These are phyloP conservation scores for Megaleporinus macrocephalus DNA, from an alignment of 2,113 vertebrate genomes.

Conservation along the genomic window DNA sequence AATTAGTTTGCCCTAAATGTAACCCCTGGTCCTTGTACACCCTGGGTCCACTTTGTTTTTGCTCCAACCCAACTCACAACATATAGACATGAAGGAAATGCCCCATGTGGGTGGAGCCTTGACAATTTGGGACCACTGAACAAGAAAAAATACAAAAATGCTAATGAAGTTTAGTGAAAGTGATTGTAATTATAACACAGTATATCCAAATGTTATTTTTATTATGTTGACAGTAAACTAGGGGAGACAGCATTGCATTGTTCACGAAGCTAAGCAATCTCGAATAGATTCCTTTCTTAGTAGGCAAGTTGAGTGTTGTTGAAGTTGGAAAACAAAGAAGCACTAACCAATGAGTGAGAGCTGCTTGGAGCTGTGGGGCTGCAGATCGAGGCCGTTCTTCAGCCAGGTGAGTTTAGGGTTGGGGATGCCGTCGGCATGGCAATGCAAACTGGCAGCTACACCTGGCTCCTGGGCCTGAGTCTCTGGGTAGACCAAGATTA, in stretches of 20 bases:
- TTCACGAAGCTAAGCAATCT: background rate
- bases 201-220: no score
- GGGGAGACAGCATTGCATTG: background rate
- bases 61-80: no score
- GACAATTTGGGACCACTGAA: no score
- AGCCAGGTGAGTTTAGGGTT: slow-evolving; percentile 92
- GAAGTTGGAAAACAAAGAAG: background rate
- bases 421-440: slow-evolving; percentile 93
- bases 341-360: slow-evolving; percentile 87
- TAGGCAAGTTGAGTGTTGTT: background rate
- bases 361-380: slow-evolving; percentile 87
- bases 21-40: no score
- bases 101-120: no score
- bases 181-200: no score
- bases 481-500: slow-evolving; percentile 95
- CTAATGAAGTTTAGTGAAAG: no score
- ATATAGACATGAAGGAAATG: no score
- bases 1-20: no score
- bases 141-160: no score
- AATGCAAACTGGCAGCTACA: slow-evolving; percentile 86
- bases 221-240: background rate
- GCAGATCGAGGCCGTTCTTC: slow-evolving; percentile 91
- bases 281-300: background rate
- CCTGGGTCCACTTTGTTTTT: no score
- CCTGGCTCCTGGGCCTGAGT: slow-evolving; percentile 96